Conservation (phyloP, 2,888 invertebrate genomes). For the Sinelater perroti region DNA sequence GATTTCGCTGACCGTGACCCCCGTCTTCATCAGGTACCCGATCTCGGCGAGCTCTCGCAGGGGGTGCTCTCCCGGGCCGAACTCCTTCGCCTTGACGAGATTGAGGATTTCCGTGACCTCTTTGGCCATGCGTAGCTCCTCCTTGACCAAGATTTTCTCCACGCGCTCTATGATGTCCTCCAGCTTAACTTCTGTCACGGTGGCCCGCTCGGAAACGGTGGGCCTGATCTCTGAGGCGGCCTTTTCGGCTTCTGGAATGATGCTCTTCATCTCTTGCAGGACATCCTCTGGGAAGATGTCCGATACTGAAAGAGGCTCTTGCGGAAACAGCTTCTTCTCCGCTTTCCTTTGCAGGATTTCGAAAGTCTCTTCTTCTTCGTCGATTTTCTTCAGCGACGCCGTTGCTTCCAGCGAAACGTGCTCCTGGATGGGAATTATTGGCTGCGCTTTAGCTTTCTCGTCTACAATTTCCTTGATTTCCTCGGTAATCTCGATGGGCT, state of each 20-base stretch:
- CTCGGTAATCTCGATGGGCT: constrained; percentile 67
- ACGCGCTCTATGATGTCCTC: constrained; percentile 66
- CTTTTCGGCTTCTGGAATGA: constrained; percentile 52
- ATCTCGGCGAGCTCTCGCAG: constrained; percentile 84
- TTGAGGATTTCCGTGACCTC: constrained; percentile 81
- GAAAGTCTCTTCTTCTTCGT: constrained; percentile 62
- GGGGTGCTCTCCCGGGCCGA: constrained; percentile 82
- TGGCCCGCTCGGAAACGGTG: constrained; percentile 56
- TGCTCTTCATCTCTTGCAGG: constrained; percentile 61
- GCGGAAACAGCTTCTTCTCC: constrained; percentile 64
- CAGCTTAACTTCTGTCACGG: constrained; percentile 63
- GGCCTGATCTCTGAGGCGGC: constrained; percentile 50
- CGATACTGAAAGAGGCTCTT: constrained; percentile 67
- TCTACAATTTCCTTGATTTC: constrained; percentile 62
- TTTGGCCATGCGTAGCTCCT: constrained; percentile 70
- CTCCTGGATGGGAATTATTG: constrained; percentile 67
- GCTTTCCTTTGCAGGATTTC: constrained; percentile 55
- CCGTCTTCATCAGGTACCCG: constrained; percentile 78
- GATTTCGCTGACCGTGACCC: constrained; percentile 78
- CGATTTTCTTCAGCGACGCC: constrained; percentile 71
- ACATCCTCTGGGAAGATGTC: constrained; percentile 68
- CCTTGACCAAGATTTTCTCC: constrained; percentile 64
- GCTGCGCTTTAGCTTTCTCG: constrained; percentile 62
- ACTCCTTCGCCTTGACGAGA: constrained; percentile 78
- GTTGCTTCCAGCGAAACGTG: constrained; percentile 68